Base-by-base conservation (phyloP, 2,888 invertebrate genomes). In the Melangyna quadrimaculata region DNA sequence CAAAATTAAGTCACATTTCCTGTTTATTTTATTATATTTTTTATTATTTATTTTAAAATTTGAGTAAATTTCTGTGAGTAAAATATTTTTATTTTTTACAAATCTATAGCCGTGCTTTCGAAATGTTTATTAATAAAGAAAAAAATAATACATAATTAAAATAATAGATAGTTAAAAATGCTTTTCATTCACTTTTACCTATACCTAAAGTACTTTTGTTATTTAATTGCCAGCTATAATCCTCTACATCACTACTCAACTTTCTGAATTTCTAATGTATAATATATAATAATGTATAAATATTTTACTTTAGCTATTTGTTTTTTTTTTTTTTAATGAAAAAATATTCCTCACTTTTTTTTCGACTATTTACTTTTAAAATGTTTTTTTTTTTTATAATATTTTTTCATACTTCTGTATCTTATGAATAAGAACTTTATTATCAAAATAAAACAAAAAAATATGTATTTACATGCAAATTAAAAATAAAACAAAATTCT, bases 391-490 rank as follows among this genome's bases (percentile, higher is more conserved):
- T 24, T 24, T 67, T 61, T 53, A n/a, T 6, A 40, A 22, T 45
- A 32, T 57, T 12, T 19, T 17, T 57, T 3, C 22, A 12, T 48
- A 17, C 43, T 32, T 57, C 3, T 12, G n/a, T 48, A 14, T 43
- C 53, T 72, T 63, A 12, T 48, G 63, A 35, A 65, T 48, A 73
- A 53, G 71, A 65, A 43, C 43, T 55, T 65, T 74, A 69, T 65
- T 51, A 67, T 71, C 70, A 72, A 80, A 74, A 59, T 6, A 27
- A 27, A 43, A n/a, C n/a, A 37, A 78, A 63, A 70, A 61, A 57
- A 37, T 81, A 73, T 70, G 53, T 80, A 80, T 55, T 77, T 86
- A 80, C 79, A 79, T 78, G 82, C 79, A 72, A 86, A 86, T 10
- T 67, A 72, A 73, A 86, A 32, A 73, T 22, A 37, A 63, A 75